Evolutionary conservation across 2,113 vertebrate genomes (phyloP).

Genomic region (Micronycteris hirsuta): DNA sequence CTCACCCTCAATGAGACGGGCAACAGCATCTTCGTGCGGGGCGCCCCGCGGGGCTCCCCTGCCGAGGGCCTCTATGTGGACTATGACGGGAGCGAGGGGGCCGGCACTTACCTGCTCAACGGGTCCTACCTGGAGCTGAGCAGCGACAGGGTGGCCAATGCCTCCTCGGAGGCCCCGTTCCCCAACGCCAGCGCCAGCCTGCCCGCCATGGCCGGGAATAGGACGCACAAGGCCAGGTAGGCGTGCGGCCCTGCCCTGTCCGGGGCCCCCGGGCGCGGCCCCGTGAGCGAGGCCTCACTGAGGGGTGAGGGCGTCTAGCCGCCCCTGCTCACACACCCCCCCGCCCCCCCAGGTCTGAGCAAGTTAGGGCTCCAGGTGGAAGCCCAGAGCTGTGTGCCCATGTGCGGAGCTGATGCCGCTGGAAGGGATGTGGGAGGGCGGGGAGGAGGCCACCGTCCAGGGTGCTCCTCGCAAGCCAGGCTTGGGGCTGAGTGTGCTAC

Average conservation of each 20-base stretch:
- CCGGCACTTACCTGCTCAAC: constrained; percentile 75
- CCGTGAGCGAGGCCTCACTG: accelerated
- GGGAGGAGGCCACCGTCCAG: accelerated
- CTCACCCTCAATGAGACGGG: constrained; percentile 86
- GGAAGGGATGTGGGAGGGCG: neutral
- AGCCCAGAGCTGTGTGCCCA: accelerated
- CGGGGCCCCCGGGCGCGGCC: neutral
- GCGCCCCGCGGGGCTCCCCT: constrained; percentile 73
- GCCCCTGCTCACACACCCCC: accelerated
- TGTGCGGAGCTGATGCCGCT: accelerated
- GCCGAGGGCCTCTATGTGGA: constrained; percentile 80
- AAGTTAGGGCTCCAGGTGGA: neutral
- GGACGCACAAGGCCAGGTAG: constrained; percentile 94
- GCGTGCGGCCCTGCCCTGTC: neutral
- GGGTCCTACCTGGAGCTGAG: constrained; percentile 88
- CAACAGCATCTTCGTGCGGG: constrained; percentile 87
- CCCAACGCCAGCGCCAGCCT: constrained; percentile 84
- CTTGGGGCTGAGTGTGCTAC: accelerated
- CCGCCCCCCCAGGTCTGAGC: neutral
- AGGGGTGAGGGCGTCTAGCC: neutral
- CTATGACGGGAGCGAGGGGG: constrained; percentile 81
- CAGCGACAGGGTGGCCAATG: constrained; percentile 81
- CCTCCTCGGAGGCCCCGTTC: constrained; percentile 82
- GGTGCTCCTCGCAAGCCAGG: accelerated
- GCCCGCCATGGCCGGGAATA: constrained; percentile 76